These are phyloP conservation scores for Helicoverpa assulta DNA, from an alignment of 2,888 invertebrate genomes.

Conservation along the genomic window DNA sequence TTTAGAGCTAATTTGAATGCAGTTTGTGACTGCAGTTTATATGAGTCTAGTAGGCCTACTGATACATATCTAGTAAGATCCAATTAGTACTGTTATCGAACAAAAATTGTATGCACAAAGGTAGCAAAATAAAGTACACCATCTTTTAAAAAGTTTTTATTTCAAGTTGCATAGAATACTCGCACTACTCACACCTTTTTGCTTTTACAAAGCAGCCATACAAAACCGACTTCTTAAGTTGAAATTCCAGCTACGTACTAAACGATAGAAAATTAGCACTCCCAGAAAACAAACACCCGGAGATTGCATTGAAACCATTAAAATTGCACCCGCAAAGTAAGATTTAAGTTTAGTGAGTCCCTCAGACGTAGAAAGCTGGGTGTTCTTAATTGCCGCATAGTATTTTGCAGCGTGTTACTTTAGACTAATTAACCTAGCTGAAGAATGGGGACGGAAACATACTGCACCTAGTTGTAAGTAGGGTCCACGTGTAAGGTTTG, in stretches of 20 bases:
- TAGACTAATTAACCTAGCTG: slow-evolving; percentile 74
- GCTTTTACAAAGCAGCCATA: background rate
- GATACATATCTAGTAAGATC: too few species aligned
- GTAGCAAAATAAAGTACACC: too few species aligned
- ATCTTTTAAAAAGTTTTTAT: too few species aligned
- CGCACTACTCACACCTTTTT: too few species aligned
- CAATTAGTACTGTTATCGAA: too few species aligned
- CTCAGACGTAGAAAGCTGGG: slow-evolving; percentile 69
- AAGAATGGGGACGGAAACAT: slow-evolving; percentile 70
- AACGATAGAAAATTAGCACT: slow-evolving; percentile 32
- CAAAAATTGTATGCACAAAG: too few species aligned
- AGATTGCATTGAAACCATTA: slow-evolving; percentile 57
- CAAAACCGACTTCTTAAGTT: background rate
- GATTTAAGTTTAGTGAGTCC: slow-evolving; percentile 64
- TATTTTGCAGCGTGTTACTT: slow-evolving; percentile 75
- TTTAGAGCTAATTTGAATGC: background rate
- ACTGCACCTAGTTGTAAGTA: slow-evolving; percentile 63
- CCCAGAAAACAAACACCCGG: slow-evolving; percentile 32
- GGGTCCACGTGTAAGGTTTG: slow-evolving; percentile 54
- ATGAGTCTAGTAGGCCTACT: too few species aligned
- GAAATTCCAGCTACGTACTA: slow-evolving; percentile 2
- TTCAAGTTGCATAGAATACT: too few species aligned
- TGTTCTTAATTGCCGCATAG: slow-evolving; percentile 73
- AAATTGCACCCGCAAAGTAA: slow-evolving; percentile 67
- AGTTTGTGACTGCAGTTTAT: background rate